Base-by-base conservation (phyloP, 1,140 invertebrate genomes). In the Conus ventricosus region DNA sequence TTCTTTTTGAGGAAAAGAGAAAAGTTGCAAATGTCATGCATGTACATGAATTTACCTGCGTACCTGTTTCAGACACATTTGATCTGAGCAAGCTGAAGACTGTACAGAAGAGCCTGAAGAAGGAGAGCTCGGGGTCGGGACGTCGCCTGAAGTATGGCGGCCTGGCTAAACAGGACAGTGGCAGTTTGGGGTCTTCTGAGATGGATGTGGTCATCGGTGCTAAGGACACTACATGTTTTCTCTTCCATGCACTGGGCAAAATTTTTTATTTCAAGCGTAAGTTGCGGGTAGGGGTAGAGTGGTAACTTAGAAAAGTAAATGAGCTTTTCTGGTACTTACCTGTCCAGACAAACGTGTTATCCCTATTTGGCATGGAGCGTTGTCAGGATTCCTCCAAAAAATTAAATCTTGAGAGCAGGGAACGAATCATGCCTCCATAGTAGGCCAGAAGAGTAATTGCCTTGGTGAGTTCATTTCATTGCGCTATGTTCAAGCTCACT, bases 191-290 rank as follows among this genome's bases (percentile, higher is more conserved):
- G 60, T 84, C 82, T 55, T 27, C 71, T 23, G 87, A 92, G 57
- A 84, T 89, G 76, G 91, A 90, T 13, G 83, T 92, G 13, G 89
- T 91, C 51, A 94, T 94, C 80, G 94, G 94, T 20, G 92, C 92
- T 20, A 93, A 92, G 82, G 94, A 95, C 90, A 93, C 91, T 7
- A 93, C 92, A 5, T 90, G 94, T 23, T 94, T 94, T 78, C 86
- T 95, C 55, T 95, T 95, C 84, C 91, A 94, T 88, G 93, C 94
- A 54, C 83, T 95, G 53, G 95, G 95, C n/a, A 95, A 95, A 91
- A 93, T 95, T 76, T 89, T 95, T 0, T 93, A 95, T 87, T 95
- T 94, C 88, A 95, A 95, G 93, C 90, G 94, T 94, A 89, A 94
- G 92, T 89, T 27, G 84, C 53, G 85, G 23, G 4, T n/a, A 11